Base-by-base conservation (phyloP, 2,888 invertebrate genomes). In the Gastracanthus pulcherrimus region DNA sequence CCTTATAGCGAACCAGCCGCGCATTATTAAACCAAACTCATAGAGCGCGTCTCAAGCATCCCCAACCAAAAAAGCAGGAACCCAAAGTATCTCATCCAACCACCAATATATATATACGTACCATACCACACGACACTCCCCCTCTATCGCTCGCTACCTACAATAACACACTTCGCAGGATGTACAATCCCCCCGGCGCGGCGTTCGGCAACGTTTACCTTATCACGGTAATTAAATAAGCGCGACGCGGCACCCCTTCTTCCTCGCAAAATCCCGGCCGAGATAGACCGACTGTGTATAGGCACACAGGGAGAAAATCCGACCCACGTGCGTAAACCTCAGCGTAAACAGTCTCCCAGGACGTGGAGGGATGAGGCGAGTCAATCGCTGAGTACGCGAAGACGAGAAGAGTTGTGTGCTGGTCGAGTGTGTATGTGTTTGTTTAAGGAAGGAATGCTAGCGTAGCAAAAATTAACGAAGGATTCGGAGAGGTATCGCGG, bases 201-300 rank as follows among this genome's bases (percentile, higher is more conserved):
- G n/a, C n/a, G n/a, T n/a, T n/a, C n/a, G n/a, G 3, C 16, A 3
- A 4, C 51, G 55, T 72, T 74, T 62, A 74, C 48, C 51, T 36
- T 75, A 66, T 29, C 66, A 19, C 51, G 29, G 38, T 29, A 55
- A 67, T 76, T 76, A 76, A 76, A 67, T 67, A 67, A 64, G 48
- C 75, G 26, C 48, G 29, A 16, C 34, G 60, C 16, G 5, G n/a
- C 31, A 16, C 41, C 7, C 23, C 71, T 19, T 58, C 38, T 29
- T 48, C 13, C 23, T n/a, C 29, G 11, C 19, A n/a, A 62, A 19
- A 62, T 26, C 45, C 45, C 41, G n/a, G n/a, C 16, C 16, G 16
- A 16, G 45, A 1, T 13, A n/a, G n/a, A 45, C 16, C n/a, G 45
- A 45, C 45, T 4, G 16, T 45, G 13, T 45, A 0, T n/a, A n/a